A percentile compares a stretch with the other conserved stretches of the same genome.
Conservation (phyloP, 2,113 vertebrate species). For the Perccottus glenii region DNA sequence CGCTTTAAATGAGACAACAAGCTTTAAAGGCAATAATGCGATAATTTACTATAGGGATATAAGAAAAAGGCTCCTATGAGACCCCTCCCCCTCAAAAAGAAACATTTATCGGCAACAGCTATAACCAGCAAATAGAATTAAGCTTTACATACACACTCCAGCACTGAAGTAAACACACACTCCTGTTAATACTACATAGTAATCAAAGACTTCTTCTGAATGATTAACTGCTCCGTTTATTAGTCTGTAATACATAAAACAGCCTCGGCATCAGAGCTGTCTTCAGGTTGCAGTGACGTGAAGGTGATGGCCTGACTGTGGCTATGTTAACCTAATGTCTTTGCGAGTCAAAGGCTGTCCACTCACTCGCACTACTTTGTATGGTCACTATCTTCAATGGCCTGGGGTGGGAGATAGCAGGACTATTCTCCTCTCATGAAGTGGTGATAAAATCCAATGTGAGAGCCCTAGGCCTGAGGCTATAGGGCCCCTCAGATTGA, state of each 20-base stretch:
- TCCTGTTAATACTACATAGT: slow-evolving; percentile 14
- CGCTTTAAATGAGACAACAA: slow-evolving; percentile 70
- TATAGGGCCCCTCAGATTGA: slow-evolving; percentile 46
- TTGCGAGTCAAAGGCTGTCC: slow-evolving; percentile 46
- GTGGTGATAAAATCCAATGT: slow-evolving; percentile 66
- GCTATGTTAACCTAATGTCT: slow-evolving; percentile 40
- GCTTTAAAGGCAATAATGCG: slow-evolving; percentile 51
- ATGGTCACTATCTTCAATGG: slow-evolving; percentile 61
- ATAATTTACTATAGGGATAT: slow-evolving; percentile 32
- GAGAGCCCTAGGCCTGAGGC: slow-evolving; percentile 52
- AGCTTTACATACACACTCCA: slow-evolving; percentile 10
- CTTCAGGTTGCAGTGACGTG: background rate
- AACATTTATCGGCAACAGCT: slow-evolving; percentile 47
- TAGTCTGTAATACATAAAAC: slow-evolving; percentile 26
- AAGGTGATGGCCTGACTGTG: slow-evolving; percentile 3
- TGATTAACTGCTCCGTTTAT: slow-evolving; percentile 19
- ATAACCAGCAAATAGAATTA: slow-evolving; percentile 56
- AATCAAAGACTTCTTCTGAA: slow-evolving; percentile 6
- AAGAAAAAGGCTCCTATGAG: slow-evolving; percentile 38
- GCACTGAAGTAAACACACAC: slow-evolving; percentile 37
- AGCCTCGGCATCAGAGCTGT: slow-evolving; percentile 1
- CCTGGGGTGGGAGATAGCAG: slow-evolving; percentile 62
- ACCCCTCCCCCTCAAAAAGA: slow-evolving; percentile 16
- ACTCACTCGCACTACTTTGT: slow-evolving; percentile 30
- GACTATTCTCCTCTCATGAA: slow-evolving; percentile 53